Evolutionary conservation across 2,797 vertebrate genomes (phyloP).

Genomic region (Otolemur crassicaudatus): DNA sequence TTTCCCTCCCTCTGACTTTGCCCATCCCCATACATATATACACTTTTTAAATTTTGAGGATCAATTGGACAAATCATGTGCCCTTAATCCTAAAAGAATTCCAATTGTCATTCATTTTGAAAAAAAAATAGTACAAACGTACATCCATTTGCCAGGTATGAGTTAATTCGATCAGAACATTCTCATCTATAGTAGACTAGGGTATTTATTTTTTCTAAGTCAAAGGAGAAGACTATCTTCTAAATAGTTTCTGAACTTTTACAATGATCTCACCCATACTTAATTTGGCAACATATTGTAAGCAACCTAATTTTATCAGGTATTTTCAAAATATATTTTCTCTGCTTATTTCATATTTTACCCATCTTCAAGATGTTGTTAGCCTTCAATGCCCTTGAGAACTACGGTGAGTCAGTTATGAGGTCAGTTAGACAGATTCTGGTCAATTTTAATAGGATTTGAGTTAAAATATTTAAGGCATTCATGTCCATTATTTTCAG

Average conservation of each 20-base stretch:
- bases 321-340: not conserved
- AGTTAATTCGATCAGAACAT: not conserved
- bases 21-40: not conserved
- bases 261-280: not conserved
- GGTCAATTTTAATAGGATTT: not conserved
- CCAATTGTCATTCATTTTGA: not conserved
- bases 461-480: conserved; percentile 35
- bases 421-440: not conserved
- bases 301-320: not conserved
- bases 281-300: not conserved
- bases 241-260: not conserved
- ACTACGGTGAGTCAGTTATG: not conserved
- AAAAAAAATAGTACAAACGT: not conserved
- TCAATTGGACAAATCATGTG: not conserved
- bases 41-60: not conserved
- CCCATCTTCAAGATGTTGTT: not conserved
- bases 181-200: not conserved
- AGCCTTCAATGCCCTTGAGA: not conserved
- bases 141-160: not conserved
- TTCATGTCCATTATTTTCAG: not conserved
- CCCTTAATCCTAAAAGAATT: not conserved
- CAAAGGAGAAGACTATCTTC: not conserved
- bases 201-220: not conserved
- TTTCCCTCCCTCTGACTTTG: not conserved
- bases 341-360: not conserved